These are phyloP conservation scores for Calliphora vomitoria DNA, from an alignment of 2,888 invertebrate genomes.

Conservation along the genomic window DNA sequence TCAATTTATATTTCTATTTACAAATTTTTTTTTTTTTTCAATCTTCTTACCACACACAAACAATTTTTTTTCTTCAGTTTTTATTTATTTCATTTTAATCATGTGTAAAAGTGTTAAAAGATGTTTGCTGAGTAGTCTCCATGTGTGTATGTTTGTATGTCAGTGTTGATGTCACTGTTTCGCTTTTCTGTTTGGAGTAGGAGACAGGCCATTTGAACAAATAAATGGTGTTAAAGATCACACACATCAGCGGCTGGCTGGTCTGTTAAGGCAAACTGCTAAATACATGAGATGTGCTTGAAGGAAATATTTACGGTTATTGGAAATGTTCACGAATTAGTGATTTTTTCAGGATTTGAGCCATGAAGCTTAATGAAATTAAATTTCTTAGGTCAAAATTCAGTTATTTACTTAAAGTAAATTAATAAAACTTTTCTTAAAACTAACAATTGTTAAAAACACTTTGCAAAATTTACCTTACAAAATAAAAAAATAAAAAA, in stretches of 20 bases:
- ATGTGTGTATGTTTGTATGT: conserved; percentile 23
- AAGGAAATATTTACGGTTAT: conserved; percentile 8
- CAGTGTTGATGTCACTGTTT: conserved; percentile 11
- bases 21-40: conserved; percentile 30
- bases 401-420: no score
- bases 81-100: conserved; percentile 68
- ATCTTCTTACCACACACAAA: conserved; percentile 62
- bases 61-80: conserved; percentile 8
- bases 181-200: background rate
- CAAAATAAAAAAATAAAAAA: no score
- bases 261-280: conserved; percentile 11
- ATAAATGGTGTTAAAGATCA: conserved; percentile 70
- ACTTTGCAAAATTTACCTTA: no score
- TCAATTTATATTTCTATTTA: conserved; percentile 52
- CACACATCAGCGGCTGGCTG: conserved; percentile 22
- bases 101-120: conserved; percentile 72
- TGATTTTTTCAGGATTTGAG: no score
- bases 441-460: no score
- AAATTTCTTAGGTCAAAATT: no score
- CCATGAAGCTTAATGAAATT: no score
- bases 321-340: background rate
- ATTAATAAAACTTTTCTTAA: no score
- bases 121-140: conserved; percentile 3
- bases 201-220: conserved; percentile 43
- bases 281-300: background rate